Conservation (phyloP, 2,797 vertebrate species). For the Loriculus beryllinus region DNA sequence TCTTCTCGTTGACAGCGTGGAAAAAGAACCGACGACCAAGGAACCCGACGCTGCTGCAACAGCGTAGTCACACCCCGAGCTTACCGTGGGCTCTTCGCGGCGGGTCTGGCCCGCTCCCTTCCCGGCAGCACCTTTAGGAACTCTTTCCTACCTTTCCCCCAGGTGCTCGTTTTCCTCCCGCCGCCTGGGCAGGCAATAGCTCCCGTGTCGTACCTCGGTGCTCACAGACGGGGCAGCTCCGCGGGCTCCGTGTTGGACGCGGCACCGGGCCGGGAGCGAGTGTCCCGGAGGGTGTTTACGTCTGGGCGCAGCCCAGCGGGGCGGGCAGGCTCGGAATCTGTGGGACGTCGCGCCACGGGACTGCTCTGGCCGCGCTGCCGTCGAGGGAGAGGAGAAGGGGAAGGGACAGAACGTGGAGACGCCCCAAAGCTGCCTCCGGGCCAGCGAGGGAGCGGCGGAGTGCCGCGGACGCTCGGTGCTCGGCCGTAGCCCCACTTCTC, state of each 20-base stretch:
- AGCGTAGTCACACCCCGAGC: neutral
- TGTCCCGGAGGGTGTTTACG: neutral
- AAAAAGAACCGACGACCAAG: neutral
- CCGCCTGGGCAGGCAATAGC: neutral
- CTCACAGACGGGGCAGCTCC: neutral
- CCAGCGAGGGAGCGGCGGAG: neutral
- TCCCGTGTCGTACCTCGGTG: neutral
- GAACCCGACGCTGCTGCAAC: neutral
- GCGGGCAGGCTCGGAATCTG: neutral
- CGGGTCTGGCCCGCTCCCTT: neutral
- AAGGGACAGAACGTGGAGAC: neutral
- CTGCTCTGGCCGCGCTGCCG: neutral
- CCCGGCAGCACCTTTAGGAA: neutral
- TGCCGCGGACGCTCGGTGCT: too few species aligned
- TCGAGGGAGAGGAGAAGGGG: too few species aligned
- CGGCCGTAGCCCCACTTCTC: neutral
- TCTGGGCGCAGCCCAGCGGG: neutral
- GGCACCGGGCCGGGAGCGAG: neutral
- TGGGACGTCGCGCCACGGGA: neutral
- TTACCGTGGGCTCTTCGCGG: neutral
- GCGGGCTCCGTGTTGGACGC: neutral
- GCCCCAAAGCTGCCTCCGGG: neutral
- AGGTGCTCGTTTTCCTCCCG: neutral
- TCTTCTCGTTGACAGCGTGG: neutral
- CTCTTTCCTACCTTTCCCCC: neutral